Percentiles rank a stretch among this genome's conserved stretches.
Evolutionary conservation across 2,888 invertebrate genomes (phyloP).

Genomic region (Melanchra persicariae): DNA sequence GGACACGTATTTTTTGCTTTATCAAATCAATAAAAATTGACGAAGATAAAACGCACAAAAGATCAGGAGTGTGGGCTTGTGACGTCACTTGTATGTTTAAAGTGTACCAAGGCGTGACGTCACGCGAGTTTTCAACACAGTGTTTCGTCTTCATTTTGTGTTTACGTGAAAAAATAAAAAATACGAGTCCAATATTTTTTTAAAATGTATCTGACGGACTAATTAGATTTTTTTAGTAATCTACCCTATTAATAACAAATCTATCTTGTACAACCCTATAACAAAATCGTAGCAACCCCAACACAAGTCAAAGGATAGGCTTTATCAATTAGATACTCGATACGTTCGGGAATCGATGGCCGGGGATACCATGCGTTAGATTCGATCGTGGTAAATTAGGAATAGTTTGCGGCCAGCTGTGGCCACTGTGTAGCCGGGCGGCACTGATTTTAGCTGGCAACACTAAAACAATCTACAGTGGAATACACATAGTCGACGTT

Average conservation of each 20-base stretch:
- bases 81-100: too few species aligned
- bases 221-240: too few species aligned
- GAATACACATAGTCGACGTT: conserved; percentile 9
- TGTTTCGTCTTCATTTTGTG: too few species aligned
- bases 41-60: too few species aligned
- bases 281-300: not conserved
- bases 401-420: conserved; percentile 31
- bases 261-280: not conserved
- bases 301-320: not conserved
- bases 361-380: conserved; percentile 14
- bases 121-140: too few species aligned
- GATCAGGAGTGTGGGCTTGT: too few species aligned
- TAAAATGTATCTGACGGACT: too few species aligned
- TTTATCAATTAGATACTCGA: conserved; percentile 9
- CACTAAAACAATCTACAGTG: not conserved
- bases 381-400: conserved; percentile 26
- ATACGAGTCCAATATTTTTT: too few species aligned
- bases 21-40: too few species aligned
- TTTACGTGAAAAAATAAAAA: too few species aligned
- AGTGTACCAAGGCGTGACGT: too few species aligned
- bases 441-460: conserved; percentile 31
- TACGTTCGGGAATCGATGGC: conserved; percentile 19
- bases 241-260: not conserved
- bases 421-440: conserved; percentile 9
- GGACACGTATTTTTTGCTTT: too few species aligned